These are phyloP conservation scores for Allygus modestus DNA, from an alignment of 2,888 invertebrate genomes.

Conservation along the genomic window DNA sequence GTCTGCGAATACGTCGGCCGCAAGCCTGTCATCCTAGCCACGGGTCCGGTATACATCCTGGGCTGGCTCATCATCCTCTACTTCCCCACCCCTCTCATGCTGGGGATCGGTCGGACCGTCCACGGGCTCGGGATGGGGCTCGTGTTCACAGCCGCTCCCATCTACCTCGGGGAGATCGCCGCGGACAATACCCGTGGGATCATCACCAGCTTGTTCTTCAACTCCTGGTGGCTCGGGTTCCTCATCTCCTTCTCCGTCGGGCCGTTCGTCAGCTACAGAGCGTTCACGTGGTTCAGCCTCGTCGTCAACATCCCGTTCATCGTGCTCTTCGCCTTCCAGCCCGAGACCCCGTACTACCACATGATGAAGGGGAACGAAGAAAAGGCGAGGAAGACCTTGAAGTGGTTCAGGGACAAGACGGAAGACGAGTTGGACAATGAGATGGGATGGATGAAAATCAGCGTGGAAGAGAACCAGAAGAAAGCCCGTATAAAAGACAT, in stretches of 20 bases:
- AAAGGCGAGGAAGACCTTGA: conserved; percentile 73
- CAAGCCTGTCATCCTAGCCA: conserved; percentile 67
- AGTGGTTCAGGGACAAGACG: conserved; percentile 64
- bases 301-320: conserved; percentile 77
- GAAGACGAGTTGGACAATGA: conserved; percentile 64
- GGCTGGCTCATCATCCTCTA: conserved; percentile 68
- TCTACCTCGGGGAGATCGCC: conserved; percentile 70
- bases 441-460: conserved; percentile 64
- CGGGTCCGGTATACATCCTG: conserved; percentile 67
- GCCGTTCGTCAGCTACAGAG: conserved; percentile 73
- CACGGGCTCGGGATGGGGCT: conserved; percentile 68
- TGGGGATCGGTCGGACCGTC: conserved; percentile 65
- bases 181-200: conserved; percentile 69
- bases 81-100: conserved; percentile 64
- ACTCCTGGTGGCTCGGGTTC: conserved; percentile 68
- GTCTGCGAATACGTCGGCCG: conserved; percentile 66
- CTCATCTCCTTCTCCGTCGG: conserved; percentile 67
- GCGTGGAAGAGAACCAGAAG: conserved; percentile 59
- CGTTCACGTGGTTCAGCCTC: conserved; percentile 74
- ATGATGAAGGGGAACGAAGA: conserved; percentile 76
- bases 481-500: conserved; percentile 51
- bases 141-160: conserved; percentile 68
- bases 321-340: conserved; percentile 78
- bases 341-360: conserved; percentile 81
- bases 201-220: conserved; percentile 69